Base-by-base conservation (phyloP, 2,113 vertebrate genomes). In the Zeus faber region DNA sequence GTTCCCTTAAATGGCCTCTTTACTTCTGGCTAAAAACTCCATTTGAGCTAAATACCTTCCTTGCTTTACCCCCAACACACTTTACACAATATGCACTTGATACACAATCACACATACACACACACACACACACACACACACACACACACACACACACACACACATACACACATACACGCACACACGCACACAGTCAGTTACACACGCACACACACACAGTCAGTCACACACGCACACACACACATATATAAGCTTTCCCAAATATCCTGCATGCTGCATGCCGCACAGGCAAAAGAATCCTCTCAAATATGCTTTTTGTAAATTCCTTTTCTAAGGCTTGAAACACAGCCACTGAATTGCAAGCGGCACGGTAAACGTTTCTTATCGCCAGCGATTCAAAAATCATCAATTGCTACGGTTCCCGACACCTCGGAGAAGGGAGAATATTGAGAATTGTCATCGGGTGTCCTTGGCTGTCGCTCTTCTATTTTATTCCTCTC, bases 1-100 rank as follows among this genome's bases (percentile, higher is more conserved):
- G 85, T 84, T 82, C 74, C 46, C 58, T 54, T 85, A 85, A 90
- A 89, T 74, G 82, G 88, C 77, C 84, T 83, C 82, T 89, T 85
- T 77, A 74, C 62, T 67, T 73, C 67, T 75, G 71, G 60, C n/a
- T 63, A 69, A 79, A 79, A 72, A 49, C 79, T 69, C 67, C 56
- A 74, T 70, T 80, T 60, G 64, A 78, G 58, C 73, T 74, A 72
- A 82, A 77, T 66, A 74, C 63, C 60, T 75, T 70, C n/a, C 55
- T 70, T 6, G 52, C 74, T 70, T 67, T 75, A 75, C 58, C 63
- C 61, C 49, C 63, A 83, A 81, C 68, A 70, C 35, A 50, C 53
- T 35, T 49, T 50, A 43, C 18, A 23, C 47, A 33, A 2, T 45
- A 27, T 2, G 16, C n/a, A n/a, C n/a, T n/a, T n/a, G n/a, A n/a